A percentile compares a stretch with the other conserved stretches of the same genome.
Evolutionary conservation across 2,113 vertebrate species (phyloP).

Genomic region (Pongo abelii): DNA sequence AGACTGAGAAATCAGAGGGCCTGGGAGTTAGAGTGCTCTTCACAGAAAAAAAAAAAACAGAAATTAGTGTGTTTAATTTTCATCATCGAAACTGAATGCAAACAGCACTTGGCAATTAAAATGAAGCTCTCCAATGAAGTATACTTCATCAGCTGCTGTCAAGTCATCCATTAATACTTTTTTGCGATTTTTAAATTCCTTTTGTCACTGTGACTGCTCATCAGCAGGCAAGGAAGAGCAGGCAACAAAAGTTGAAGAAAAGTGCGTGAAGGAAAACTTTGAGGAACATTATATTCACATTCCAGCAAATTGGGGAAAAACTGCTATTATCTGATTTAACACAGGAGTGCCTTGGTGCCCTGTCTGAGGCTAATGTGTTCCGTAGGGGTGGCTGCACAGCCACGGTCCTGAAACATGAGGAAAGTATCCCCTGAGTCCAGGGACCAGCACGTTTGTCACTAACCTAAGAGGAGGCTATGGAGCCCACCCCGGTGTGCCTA

Average conservation of each 20-base stretch:
- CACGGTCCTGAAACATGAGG: neutral
- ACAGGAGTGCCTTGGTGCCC: neutral
- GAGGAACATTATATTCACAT: neutral
- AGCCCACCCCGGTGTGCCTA: rapidly evolving
- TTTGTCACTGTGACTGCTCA: neutral
- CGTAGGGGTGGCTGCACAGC: neutral
- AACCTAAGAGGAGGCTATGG: neutral
- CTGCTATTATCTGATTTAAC: neutral
- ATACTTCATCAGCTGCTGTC: neutral
- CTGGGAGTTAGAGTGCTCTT: neutral
- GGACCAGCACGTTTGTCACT: rapidly evolving
- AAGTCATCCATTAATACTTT: neutral
- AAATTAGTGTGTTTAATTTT: neutral
- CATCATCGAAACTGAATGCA: neutral
- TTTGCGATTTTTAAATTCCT: neutral
- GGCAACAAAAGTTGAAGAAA: neutral
- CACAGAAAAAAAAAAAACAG: neutral
- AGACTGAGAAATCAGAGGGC: neutral
- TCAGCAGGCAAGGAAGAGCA: neutral
- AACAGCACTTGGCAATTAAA: neutral
- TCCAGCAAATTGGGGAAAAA: neutral
- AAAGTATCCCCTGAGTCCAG: neutral
- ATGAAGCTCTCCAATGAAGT: neutral
- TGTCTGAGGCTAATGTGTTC: rapidly evolving
- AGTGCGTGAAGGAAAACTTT: neutral